Conservation (phyloP, 2,888 invertebrate species). For the Oxytorus armatus region DNA sequence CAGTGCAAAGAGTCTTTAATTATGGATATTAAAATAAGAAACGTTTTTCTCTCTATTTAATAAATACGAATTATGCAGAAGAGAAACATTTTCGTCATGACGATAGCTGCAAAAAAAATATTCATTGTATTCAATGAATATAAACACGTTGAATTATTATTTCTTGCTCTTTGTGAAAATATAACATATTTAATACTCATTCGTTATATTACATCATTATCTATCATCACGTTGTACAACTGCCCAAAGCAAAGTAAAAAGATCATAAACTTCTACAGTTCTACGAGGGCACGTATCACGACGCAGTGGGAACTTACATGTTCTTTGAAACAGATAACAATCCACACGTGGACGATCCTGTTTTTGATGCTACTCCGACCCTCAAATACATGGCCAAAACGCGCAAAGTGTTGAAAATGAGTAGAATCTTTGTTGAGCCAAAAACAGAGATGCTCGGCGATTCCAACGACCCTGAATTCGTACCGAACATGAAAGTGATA, state of each 20-base stretch:
- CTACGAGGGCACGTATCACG: constrained; percentile 88
- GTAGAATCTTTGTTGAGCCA: constrained; percentile 88
- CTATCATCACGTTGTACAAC: too few relatives aligned
- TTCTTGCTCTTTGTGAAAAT: too few relatives aligned
- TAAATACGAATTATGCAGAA: too few relatives aligned
- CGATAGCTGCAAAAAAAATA: too few relatives aligned
- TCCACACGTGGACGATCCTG: constrained; percentile 80
- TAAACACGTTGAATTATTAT: too few relatives aligned
- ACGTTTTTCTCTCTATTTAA: too few relatives aligned
- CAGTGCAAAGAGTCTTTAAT: too few relatives aligned
- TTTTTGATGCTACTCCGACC: constrained; percentile 86
- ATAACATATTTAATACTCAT: too few relatives aligned
- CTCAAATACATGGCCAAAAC: constrained; percentile 88
- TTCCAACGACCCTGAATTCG: constrained; percentile 75
- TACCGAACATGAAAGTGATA: constrained; percentile 76
- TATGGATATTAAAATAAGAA: too few relatives aligned
- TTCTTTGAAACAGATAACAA: constrained; percentile 89
- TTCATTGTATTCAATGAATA: too few relatives aligned
- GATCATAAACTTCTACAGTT: constrained; percentile 74
- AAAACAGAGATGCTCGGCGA: constrained; percentile 81
- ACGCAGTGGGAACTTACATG: constrained; percentile 89
- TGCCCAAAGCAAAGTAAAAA: not conserved
- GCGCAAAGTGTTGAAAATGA: constrained; percentile 88
- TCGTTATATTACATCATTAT: too few relatives aligned
- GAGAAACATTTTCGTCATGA: too few relatives aligned